Conservation (phyloP, 2,113 vertebrate species). For the Formicarius rufipectus region DNA sequence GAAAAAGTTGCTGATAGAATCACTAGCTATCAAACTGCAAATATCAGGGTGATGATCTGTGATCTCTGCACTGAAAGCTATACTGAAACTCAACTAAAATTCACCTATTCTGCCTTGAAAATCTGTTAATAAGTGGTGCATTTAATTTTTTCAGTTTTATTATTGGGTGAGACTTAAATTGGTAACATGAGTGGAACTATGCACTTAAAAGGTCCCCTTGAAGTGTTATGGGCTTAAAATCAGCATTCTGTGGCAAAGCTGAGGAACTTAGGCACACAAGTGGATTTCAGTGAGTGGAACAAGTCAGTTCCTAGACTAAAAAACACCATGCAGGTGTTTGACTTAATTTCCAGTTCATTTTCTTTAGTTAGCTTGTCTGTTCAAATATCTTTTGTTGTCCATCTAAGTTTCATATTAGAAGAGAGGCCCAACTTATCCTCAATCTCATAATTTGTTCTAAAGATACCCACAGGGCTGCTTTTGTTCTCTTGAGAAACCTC, state of each 20-base stretch:
- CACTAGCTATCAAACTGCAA: neutral
- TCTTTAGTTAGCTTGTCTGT: neutral
- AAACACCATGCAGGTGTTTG: neutral
- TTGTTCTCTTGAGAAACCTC: neutral
- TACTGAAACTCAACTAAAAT: neutral
- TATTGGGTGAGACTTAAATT: neutral
- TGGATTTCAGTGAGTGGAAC: neutral
- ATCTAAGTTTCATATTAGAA: neutral
- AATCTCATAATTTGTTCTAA: neutral
- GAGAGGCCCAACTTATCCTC: neutral
- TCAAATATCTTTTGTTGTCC: neutral
- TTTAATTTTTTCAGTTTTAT: neutral
- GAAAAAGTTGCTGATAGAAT: fast-evolving
- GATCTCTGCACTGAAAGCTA: neutral
- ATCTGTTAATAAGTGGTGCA: fast-evolving
- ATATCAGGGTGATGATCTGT: fast-evolving
- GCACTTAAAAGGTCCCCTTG: fast-evolving
- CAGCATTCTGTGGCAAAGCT: neutral
- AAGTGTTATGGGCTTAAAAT: neutral
- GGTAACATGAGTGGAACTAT: neutral
- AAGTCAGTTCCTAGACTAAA: neutral
- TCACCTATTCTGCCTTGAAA: neutral
- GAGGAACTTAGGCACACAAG: neutral
- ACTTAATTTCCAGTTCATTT: neutral
- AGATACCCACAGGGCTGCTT: neutral